Base-by-base conservation (phyloP, 2,113 vertebrate species). In the Triplophysa rosa region DNA sequence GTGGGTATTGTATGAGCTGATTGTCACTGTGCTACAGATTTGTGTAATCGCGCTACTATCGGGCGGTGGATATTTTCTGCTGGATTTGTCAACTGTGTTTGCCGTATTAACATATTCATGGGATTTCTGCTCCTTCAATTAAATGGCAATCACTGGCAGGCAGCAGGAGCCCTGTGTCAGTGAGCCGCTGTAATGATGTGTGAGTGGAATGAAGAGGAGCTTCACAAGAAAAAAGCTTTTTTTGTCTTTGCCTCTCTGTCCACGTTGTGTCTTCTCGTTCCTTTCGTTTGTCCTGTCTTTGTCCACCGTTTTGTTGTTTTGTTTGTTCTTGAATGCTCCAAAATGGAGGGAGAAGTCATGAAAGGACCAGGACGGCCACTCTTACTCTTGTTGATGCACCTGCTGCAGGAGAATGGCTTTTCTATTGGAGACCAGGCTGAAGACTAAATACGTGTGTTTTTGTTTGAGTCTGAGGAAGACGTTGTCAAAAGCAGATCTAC, bases 91-190 rank as follows among this genome's bases (percentile, higher is more conserved):
- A 76, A 74, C 74, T 64, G 74, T 82, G 49, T 83, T 49, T 71
- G 40, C 68, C 8, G n/a, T 81, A 79, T 82, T 86, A 86, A 83
- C 70, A 80, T 80, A 81, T 86, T 86, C 84, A 83, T 79, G 73
- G 79, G 56, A 85, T 83, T 77, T 77, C 73, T 73, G 62, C 78
- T 77, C 71, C 61, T 77, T 69, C 67, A 68, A 76, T 82, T 84
- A 82, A 84, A 79, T 73, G 84, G 68, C 69, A 73, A 78, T 85
- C 77, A 80, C 73, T 75, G 83, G 67, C 78, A 73, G 62, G 54
- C 72, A 71, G 64, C 47, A 54, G 65, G 58, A 73, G 63, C 56
- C 45, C 65, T 62, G 67, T 66, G 79, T 68, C 74, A 65, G 47
- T 61, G 71, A 76, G 70, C 45, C 62, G 47, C 78, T 62, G 66